A percentile compares a stretch with the other conserved stretches of the same genome.
Conservation (phyloP, 2,113 vertebrate species). For the Ameiurus melas region DNA sequence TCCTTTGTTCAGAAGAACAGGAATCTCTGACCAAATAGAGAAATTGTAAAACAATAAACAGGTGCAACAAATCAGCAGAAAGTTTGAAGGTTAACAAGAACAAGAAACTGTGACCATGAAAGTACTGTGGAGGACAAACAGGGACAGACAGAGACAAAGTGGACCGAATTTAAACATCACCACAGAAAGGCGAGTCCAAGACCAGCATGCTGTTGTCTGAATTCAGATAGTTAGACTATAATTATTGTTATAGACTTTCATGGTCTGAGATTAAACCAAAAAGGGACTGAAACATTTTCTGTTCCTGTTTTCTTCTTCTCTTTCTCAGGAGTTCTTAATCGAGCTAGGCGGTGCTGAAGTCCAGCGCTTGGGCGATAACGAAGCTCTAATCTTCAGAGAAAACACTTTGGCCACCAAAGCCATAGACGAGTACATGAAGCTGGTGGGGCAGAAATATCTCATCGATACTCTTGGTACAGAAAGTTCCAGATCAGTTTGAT, state of each 20-base stretch:
- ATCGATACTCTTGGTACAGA: conserved; percentile 84
- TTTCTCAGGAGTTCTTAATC: conserved; percentile 83
- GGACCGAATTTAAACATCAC: background rate
- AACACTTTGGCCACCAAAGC: conserved; percentile 94
- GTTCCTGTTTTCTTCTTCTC: conserved; percentile 25
- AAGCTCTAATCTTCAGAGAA: conserved; percentile 91
- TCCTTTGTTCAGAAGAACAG: background rate
- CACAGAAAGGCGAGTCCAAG: background rate
- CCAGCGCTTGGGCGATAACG: conserved; percentile 83
- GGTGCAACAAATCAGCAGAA: background rate
- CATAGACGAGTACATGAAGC: conserved; percentile 96
- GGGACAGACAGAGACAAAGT: background rate
- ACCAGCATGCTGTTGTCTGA: background rate
- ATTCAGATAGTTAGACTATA: background rate
- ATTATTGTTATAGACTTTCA: background rate
- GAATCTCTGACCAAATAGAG: background rate
- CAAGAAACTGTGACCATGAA: background rate
- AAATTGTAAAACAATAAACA: background rate
- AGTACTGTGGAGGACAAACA: background rate
- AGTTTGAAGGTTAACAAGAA: background rate
- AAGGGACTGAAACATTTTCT: background rate
- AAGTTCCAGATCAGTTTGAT: background rate
- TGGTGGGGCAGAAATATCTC: conserved; percentile 93
- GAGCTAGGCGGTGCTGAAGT: conserved; percentile 85
- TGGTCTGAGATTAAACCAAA: background rate